Percentiles rank a stretch among this genome's conserved stretches.
These are phyloP conservation scores for Akabosia matsudoensis DNA, from an alignment of 1,140 invertebrate genomes.

Conservation along the genomic window DNA sequence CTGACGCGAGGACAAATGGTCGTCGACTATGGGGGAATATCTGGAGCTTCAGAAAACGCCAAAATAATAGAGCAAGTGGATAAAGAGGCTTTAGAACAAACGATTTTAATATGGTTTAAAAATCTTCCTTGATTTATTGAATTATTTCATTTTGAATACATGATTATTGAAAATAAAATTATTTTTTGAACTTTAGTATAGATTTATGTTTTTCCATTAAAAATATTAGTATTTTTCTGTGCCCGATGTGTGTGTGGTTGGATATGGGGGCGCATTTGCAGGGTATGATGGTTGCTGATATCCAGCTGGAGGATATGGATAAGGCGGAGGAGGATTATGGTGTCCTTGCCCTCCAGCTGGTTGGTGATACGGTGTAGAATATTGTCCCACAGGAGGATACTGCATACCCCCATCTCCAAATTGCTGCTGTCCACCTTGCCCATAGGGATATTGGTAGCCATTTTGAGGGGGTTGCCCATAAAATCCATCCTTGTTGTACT, in stretches of 20 bases:
- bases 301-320: not conserved
- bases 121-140: no score
- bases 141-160: no score
- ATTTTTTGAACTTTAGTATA: no score
- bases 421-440: no score
- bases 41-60: conserved; percentile 52
- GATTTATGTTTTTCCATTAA: no score
- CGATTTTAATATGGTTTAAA: no score
- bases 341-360: not conserved
- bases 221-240: no score
- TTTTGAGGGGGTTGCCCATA: no score
- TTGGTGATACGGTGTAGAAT: not conserved
- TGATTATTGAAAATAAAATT: no score
- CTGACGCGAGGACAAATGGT: conserved; percentile 61
- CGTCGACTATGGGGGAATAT: conserved; percentile 55
- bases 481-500: not conserved
- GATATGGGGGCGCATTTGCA: not conserved
- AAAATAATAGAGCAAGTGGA: conserved; percentile 56
- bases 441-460: not conserved
- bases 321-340: not conserved
- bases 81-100: conserved; percentile 54
- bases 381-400: conserved; percentile 6
- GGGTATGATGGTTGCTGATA: not conserved
- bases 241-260: not conserved
- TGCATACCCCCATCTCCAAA: not conserved